phyloP scores from a whole-genome alignment of 2,888 invertebrate species.

The Agrotis clavis region DNA sequence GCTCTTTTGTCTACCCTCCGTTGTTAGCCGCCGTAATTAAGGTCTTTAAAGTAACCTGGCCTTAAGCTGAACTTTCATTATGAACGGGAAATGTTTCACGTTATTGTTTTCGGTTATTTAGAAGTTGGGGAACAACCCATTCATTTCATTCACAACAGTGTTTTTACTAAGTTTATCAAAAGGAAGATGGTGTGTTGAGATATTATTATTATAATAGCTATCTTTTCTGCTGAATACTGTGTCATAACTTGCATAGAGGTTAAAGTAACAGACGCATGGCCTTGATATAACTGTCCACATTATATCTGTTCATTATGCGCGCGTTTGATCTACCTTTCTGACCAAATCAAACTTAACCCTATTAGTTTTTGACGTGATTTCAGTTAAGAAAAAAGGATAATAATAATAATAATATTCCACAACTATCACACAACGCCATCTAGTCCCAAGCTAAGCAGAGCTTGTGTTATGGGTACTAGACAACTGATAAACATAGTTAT shows the following conservation, averaged over 20 bases:
- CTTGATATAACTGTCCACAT: too few species aligned
- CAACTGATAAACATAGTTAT: too few species aligned
- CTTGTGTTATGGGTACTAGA: too few species aligned
- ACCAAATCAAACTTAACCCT: too few species aligned
- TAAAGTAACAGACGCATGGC: too few species aligned
- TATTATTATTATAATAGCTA: not conserved
- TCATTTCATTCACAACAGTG: not conserved
- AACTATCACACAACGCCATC: too few species aligned
- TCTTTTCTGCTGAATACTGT: not conserved
- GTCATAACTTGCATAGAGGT: too few species aligned
- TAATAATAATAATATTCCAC: too few species aligned
- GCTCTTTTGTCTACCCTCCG: conserved; percentile 40
- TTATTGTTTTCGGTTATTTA: conserved; percentile 50
- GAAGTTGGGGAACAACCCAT: conserved; percentile 13
- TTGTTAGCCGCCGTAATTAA: conserved; percentile 51
- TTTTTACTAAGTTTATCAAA: conserved; percentile 17
- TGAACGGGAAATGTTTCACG: conserved; percentile 43
- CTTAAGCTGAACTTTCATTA: conserved; percentile 49
- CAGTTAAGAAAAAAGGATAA: not conserved
- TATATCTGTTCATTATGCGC: too few species aligned
- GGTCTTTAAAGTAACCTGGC: conserved; percentile 38
- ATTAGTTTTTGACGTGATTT: too few species aligned
- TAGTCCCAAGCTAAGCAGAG: too few species aligned
- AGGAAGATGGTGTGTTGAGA: not conserved
- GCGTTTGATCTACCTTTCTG: too few species aligned